Evolutionary conservation across 2,797 vertebrate species (phyloP), one percentile per base, ranked within the genome.

Genomic region (Anguilla megastoma): DNA sequence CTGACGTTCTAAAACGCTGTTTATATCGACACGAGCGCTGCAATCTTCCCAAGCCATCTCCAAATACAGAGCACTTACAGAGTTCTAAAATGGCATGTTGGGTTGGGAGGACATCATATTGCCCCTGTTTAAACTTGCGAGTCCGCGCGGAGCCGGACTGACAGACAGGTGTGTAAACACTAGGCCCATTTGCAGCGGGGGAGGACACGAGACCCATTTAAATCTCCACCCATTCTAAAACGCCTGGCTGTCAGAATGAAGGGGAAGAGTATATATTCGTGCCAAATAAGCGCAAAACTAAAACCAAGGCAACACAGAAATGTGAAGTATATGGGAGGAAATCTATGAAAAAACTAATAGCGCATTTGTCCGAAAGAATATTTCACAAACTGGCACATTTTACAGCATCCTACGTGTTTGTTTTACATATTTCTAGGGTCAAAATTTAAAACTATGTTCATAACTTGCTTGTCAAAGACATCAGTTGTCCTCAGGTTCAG

Each of bases 81-180:
- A 89, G 89, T 92, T 94, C 91, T 91, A 91, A 92, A 88, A 41
- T 63, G 84, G 90, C 86, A 86, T 88, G 27, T 66, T 45, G 88
- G 91, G 85, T 92, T 91, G 90, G 90, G 90, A 91, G 93, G 92
- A 94, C 94, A 94, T 94, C 92, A 94, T 88, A 85, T 79, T 91
- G 92, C 94, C 93, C 94, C 89, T 91, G 30, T 90, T 92, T 92
- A 93, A 95, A 93, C 93, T 92, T 92, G 86, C 36, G 93, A 95
- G 92, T 92, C 94, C 88, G 85, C 89, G 85, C 86, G 87, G 90
- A 87, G 93, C 89, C 92, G 90, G 89, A 87, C 90, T 96, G 96
- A 96, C 89, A 91, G 95, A 96, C 96, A 96, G 94, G 94, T 94
- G 94, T 93, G 93, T 96, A 97, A 96, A 97, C 95, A 96, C 27